Evolutionary conservation across 2,888 invertebrate genomes (phyloP), one percentile per base, ranked within the genome.

Genomic region (Cataglyphis livida): DNA sequence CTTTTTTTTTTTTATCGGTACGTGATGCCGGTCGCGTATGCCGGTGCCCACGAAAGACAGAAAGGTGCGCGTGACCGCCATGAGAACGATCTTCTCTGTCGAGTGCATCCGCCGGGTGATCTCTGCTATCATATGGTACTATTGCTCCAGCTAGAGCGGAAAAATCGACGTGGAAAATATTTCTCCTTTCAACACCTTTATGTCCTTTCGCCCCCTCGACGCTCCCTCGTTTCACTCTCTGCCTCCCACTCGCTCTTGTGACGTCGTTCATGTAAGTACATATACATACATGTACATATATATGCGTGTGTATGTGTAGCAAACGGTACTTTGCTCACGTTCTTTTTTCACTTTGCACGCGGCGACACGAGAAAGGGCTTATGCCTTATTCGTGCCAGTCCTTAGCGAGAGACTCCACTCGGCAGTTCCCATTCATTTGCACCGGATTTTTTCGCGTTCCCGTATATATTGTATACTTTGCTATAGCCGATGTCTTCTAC

Each of bases 321-420:
- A 81, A 74, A 32, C 10, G 70, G 66, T 79, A 76, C 84, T 81
- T 84, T 68, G 74, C 84, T 85, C 85, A 65, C 84, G 70, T 87
- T 84, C 73, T 83, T 84, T 88, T 87, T 88, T 89, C 85, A 85
- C 81, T 86, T 89, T 83, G 73, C 85, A 28, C 84, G 78, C 70
- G 41, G 81, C 84, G 87, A 88, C 88, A 88, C 82, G 88, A 84
- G 88, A 91, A 91, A 91, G 84, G 38, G 84, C 91, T 91, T 85
- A 88, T 81, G 84, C 84, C 79, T 78, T 84, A 85, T 89, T 89
- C 88, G 85, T 89, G 83, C 88, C 87, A 82, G 87, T 87, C 82
- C 84, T 89, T 71, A 82, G 73, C 73, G 68, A 57, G 59, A 81
- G 59, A 78, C 81, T 84, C 79, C 83, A 71, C 83, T 83, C 73